Base-by-base conservation (phyloP, 2,888 invertebrate genomes). In the Hydrotaea diabolus region DNA sequence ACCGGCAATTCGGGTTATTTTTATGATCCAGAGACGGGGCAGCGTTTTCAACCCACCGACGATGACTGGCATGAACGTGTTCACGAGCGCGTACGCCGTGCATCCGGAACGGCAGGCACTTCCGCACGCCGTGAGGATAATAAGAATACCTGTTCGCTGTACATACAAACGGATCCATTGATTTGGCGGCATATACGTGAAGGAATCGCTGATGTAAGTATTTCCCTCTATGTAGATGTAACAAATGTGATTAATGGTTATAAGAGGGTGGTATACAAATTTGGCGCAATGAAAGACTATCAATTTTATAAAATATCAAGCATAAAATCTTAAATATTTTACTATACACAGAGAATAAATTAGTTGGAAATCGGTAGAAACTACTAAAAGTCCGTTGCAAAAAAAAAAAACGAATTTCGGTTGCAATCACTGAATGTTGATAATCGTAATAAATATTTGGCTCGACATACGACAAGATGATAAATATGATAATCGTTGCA, bases 151-250 rank as follows among this genome's bases (percentile, higher is more conserved):
- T 99, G 99, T 93, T 97, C 98, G 78, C 94, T 99, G 87, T 99
- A 96, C 93, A 97, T 99, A 93, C 98, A 99, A 93, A 99, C 99
- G 23, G 99, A 99, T 94, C 99, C 99, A 87, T 95, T 98, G 88
- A 96, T 99, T 92, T 99, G 99, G 98, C 95, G 96, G 90, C 98
- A 98, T 92, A 97, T 99, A 89, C 94, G 96, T 88, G 96, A 95
- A 90, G 95, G 95, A 82, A 96, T 96, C 90, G 95, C 95, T 80
- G 97, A 97, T 94, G 97, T 97, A 92, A 94, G 91, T 89, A 69
- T 1, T 59, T 53, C 36, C 26, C 26, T 8, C 15, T 49, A 31
- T 49, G 7, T 49, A 2, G 1, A 49, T 49, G 49, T n/a, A 2
- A 36, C 8, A 53, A 1, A 31, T 31, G n/a, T n/a, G n/a, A n/a